A percentile compares a stretch with the other conserved stretches of the same genome.
Conservation (phyloP, 2,888 invertebrate genomes). For the Rotaria socialis region DNA sequence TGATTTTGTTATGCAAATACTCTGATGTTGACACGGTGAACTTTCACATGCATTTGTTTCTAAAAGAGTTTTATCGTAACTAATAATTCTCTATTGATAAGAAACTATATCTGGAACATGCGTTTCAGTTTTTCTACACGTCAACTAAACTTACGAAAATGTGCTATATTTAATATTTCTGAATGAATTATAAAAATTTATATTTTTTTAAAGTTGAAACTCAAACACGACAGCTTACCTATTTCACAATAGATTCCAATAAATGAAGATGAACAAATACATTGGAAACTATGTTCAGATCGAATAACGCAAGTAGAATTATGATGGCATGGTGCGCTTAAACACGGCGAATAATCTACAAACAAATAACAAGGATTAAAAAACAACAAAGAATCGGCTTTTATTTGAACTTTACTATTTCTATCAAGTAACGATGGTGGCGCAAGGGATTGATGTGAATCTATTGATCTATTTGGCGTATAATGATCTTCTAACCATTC, state of each 20-base stretch:
- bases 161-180: not conserved
- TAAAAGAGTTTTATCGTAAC: not conserved
- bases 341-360: constrained; percentile 26
- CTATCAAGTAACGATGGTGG: not conserved
- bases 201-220: not conserved
- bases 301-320: constrained; percentile 40
- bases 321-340: constrained; percentile 36
- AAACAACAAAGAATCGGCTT: not conserved
- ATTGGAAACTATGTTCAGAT: not conserved
- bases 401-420: not conserved
- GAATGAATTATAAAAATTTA: not conserved
- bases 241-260: constrained; percentile 40
- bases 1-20: constrained; percentile 17
- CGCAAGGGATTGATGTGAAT: not conserved
- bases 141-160: constrained; percentile 33
- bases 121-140: not conserved
- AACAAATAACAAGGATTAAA: too few species aligned
- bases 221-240: not conserved
- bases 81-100: too few species aligned
- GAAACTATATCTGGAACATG: not conserved
- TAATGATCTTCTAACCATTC: not conserved
- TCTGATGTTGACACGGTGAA: constrained; percentile 40
- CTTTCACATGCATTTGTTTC: constrained; percentile 40
- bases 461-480: not conserved
- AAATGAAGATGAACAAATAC: constrained; percentile 31